Conservation (phyloP, 2,888 invertebrate species). For the Cosmia pyralina region DNA sequence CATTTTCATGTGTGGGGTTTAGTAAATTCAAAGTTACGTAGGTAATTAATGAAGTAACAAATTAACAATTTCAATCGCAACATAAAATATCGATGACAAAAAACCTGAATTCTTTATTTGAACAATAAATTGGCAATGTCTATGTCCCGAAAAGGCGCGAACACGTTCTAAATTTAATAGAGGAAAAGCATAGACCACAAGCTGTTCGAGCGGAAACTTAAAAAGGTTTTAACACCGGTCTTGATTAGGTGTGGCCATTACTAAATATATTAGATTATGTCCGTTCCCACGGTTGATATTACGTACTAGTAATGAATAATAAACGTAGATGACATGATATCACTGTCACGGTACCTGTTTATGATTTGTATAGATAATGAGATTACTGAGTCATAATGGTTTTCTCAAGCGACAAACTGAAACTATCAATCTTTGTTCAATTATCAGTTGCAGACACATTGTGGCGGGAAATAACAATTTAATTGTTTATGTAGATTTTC, state of each 20-base stretch:
- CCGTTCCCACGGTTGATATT: constrained; percentile 51
- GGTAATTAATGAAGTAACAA: constrained; percentile 5
- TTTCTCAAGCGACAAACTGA: constrained; percentile 25
- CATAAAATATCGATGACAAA: constrained; percentile 13
- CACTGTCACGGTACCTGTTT: constrained; percentile 49
- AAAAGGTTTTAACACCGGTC: constrained; percentile 49
- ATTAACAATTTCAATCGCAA: neutral
- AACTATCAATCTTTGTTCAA: constrained; percentile 6
- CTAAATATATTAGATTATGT: constrained; percentile 28
- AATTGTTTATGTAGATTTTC: neutral
- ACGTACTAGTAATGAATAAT: constrained; percentile 53
- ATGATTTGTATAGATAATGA: constrained; percentile 36
- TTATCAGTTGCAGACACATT: neutral
- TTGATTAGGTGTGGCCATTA: constrained; percentile 45
- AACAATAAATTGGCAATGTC: constrained; percentile 40
- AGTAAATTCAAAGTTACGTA: neutral
- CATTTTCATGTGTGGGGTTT: neutral
- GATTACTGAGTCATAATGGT: constrained; percentile 46
- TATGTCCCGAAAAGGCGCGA: constrained; percentile 43
- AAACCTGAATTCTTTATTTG: constrained; percentile 33
- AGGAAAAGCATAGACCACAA: constrained; percentile 56
- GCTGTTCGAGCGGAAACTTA: constrained; percentile 35
- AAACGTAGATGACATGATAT: constrained; percentile 51
- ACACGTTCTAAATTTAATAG: constrained; percentile 31
- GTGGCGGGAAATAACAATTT: neutral